Conservation (phyloP, 2,113 vertebrate genomes). For the Channa maculata region DNA sequence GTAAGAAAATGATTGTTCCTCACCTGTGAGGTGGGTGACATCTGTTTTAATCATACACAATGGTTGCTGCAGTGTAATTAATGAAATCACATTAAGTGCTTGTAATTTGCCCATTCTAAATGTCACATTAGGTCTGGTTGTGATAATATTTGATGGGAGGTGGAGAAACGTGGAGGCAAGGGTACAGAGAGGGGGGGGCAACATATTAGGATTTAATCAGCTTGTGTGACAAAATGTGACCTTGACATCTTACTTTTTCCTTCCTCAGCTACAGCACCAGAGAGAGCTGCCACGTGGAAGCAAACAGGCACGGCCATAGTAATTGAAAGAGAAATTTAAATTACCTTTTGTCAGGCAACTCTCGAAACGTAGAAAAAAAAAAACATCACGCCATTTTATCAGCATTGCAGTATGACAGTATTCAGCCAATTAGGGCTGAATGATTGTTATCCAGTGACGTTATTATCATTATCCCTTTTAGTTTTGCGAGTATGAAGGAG, state of each 20-base stretch:
- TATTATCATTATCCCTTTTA: slow-evolving; percentile 50
- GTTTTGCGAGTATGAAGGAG: slow-evolving; percentile 46
- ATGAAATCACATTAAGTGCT: slow-evolving; percentile 67
- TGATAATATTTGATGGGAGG: slow-evolving; percentile 70
- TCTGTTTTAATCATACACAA: slow-evolving; percentile 68
- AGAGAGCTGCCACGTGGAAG: slow-evolving; percentile 10
- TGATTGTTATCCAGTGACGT: slow-evolving; percentile 60
- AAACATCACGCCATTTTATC: slow-evolving; percentile 34
- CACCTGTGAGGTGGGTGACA: slow-evolving; percentile 45
- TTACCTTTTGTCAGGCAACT: slow-evolving; percentile 48
- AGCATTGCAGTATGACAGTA: slow-evolving; percentile 35
- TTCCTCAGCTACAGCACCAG: slow-evolving; percentile 26
- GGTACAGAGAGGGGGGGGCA: slow-evolving; percentile 20
- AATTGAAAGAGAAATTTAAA: slow-evolving; percentile 67
- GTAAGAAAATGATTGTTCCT: slow-evolving; percentile 40
- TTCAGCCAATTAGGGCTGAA: slow-evolving; percentile 65
- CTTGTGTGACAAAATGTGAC: slow-evolving; percentile 65
- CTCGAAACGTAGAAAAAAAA: slow-evolving; percentile 25
- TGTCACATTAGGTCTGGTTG: slow-evolving; percentile 68
- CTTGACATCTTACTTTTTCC: slow-evolving; percentile 62
- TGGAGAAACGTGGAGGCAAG: slow-evolving; percentile 29
- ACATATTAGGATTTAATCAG: slow-evolving; percentile 74
- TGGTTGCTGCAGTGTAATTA: slow-evolving; percentile 65
- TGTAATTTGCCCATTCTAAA: slow-evolving; percentile 71
- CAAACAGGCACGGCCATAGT: slow-evolving; percentile 33